These are phyloP conservation scores for Elegia similella DNA, from an alignment of 2,888 invertebrate species.

Conservation along the genomic window DNA sequence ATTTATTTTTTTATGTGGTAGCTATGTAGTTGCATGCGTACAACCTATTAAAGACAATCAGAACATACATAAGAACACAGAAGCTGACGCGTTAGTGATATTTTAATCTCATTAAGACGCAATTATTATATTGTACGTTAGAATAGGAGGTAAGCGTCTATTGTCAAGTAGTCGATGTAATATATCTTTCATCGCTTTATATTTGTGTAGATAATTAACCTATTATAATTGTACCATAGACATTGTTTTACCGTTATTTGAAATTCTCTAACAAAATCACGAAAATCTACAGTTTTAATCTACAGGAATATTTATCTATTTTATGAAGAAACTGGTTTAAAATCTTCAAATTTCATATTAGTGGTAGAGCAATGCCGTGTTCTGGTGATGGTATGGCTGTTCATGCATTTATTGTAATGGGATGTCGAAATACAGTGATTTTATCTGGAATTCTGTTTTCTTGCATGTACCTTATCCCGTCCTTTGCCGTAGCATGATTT, in stretches of 20 bases:
- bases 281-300: no score
- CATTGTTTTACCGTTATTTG: slow-evolving; percentile 44
- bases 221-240: slow-evolving; percentile 43
- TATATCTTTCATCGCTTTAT: slow-evolving; percentile 47
- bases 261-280: not conserved
- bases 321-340: not conserved
- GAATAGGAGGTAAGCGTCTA: slow-evolving; percentile 5
- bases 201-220: slow-evolving; percentile 55
- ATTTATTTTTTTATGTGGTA: not conserved
- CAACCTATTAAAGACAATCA: not conserved
- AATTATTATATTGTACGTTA: slow-evolving; percentile 1
- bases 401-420: slow-evolving; percentile 68
- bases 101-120: not conserved
- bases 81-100: slow-evolving; percentile 1
- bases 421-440: slow-evolving; percentile 73
- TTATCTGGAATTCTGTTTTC: slow-evolving; percentile 73
- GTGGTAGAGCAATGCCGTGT: slow-evolving; percentile 44
- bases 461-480: slow-evolving; percentile 70
- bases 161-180: slow-evolving; percentile 37
- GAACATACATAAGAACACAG: not conserved
- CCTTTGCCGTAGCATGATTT: slow-evolving; percentile 56
- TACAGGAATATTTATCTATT: no score
- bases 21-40: not conserved
- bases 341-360: not conserved
- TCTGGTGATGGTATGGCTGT: slow-evolving; percentile 60